Evolutionary conservation across 37 sponge, comb jelly and placozoan genomes (phyloP).

Genomic region (Hexactinellida sp.): DNA sequence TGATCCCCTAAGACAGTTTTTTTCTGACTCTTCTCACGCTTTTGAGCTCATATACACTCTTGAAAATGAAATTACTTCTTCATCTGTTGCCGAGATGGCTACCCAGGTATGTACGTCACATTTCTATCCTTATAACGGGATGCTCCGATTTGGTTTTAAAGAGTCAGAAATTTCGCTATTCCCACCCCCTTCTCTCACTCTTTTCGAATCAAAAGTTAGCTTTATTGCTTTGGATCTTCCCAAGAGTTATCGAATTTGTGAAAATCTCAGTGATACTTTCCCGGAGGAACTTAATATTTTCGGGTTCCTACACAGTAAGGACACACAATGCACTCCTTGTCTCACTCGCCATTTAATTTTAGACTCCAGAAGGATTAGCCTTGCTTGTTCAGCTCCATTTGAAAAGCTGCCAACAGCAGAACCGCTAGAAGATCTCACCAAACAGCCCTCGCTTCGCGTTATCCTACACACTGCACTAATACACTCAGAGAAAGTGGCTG

Average conservation of each 20-base stretch:
- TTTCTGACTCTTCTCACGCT: background rate
- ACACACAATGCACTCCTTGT: conserved; percentile 1
- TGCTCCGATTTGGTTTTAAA: conserved; percentile 11
- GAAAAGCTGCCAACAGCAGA: background rate
- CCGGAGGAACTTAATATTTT: background rate
- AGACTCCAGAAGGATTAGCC: background rate
- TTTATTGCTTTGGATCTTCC: background rate
- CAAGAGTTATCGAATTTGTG: conserved; percentile 10
- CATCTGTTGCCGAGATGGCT: background rate
- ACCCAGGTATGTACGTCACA: background rate
- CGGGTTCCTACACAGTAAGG: background rate
- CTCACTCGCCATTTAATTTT: background rate
- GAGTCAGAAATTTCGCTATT: background rate
- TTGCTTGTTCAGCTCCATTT: background rate
- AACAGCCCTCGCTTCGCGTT: background rate
- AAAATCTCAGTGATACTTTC: background rate
- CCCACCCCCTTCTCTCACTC: background rate
- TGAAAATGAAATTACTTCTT: background rate
- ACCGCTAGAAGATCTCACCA: background rate
- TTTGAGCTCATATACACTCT: background rate
- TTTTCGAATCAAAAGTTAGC: background rate
- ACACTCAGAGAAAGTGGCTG: background rate
- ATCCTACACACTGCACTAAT: background rate
- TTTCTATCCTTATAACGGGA: background rate
- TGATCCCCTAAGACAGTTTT: background rate